Base-by-base conservation (phyloP, 2,113 vertebrate genomes). In the Sebastes schlegelii region DNA sequence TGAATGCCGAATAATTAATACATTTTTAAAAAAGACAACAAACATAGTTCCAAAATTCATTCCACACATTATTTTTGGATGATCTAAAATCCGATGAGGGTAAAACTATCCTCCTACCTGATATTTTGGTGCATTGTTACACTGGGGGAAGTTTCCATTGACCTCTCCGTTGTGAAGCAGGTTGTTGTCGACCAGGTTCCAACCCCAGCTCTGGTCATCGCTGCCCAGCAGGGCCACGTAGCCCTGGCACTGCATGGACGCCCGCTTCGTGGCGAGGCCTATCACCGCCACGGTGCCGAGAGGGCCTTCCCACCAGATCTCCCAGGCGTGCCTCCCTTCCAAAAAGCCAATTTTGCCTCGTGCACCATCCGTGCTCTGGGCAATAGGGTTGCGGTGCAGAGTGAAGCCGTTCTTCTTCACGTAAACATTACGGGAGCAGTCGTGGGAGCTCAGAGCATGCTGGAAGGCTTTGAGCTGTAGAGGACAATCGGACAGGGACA, bases 131-230 rank as follows among this genome's bases (percentile, higher is more conserved):
- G 98, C 98, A 6, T 99, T 99, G 95, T 99, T 99, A 93, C 98
- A 99, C 78, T 99, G 98, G 1, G 98, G 98, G 88, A 99, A 99
- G 63, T 97, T 99, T 75, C 98, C 98, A 17, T 97, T 99, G 87
- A 99, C 98, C 92, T 99, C 98, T 17, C 98, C 98, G 0, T 99
- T 99, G 86, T 99, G 98, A 62, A 99, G 96, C 74, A 99, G 95
- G 89, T 99, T 99, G 95, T 99, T 99, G 95, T 99, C 98, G 84
- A 99, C 98, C 87, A 99, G 96, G 94, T 99, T 99, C 98, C 98
- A 99, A 88, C 98, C 98, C 98, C 98, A 99, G 90, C 98, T 99
- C 95, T 99, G 98, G 94, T 99, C 98, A 1, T 99, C 98, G 1
- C 98, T 98, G 52, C 98, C 98, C 88, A 99, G 93, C 80, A 99